Conservation (phyloP, 2,888 invertebrate genomes). For the Achlya flavicornis region DNA sequence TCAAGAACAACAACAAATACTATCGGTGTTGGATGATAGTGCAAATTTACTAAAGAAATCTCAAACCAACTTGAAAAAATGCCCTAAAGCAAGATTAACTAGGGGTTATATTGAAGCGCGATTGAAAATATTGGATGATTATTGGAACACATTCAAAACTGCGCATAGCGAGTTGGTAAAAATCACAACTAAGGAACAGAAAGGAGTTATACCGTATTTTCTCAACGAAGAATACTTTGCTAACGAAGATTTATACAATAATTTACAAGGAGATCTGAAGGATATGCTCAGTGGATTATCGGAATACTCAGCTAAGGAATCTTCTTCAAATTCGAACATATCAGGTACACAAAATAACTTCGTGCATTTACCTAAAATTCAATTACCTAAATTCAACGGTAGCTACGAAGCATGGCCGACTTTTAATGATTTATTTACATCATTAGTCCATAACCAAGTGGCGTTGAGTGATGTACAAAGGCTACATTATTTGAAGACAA, state of each 20-base stretch:
- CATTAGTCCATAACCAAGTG: constrained; percentile 20
- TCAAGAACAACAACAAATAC: not conserved
- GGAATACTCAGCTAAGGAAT: no score
- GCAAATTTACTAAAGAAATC: no score
- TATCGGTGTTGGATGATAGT: constrained; percentile 1
- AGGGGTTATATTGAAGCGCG: constrained; percentile 24
- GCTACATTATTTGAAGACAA: no score
- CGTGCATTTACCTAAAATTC: no score
- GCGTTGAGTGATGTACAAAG: constrained; percentile 14
- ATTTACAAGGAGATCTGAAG: no score
- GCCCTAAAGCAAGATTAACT: constrained; percentile 20
- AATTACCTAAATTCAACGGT: no score
- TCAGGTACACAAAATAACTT: no score
- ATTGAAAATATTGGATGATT: constrained; percentile 22
- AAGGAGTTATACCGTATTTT: no score
- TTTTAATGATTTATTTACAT: constrained; percentile 24
- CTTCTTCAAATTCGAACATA: no score
- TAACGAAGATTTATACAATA: no score
- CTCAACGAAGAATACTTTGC: no score
- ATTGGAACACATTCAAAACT: constrained; percentile 20
- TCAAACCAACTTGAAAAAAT: constrained; percentile 17
- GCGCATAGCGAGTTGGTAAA: constrained; percentile 22
- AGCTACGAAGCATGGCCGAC: constrained; percentile 18
- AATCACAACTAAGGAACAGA: constrained; percentile 16
- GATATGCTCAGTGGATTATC: no score